Base-by-base conservation (phyloP, 2,797 vertebrate genomes). In the Peromyscus aztecus region DNA sequence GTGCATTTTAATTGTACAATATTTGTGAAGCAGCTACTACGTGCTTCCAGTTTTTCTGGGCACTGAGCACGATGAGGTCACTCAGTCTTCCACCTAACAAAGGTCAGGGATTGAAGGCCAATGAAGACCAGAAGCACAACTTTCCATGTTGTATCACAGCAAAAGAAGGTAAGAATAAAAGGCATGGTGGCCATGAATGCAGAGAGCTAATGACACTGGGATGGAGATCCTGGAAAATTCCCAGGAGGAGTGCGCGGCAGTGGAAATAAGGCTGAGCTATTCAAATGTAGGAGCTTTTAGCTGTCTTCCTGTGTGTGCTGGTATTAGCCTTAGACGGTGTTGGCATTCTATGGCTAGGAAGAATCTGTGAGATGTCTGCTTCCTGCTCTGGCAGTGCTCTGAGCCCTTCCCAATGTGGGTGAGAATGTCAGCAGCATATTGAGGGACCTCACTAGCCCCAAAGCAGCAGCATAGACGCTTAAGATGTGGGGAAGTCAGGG, bases 301-400 rank as follows among this genome's bases (percentile, higher is more conserved):
- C 59, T n/a, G 19, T 2, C 2, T 4, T 46, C 24, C 76, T 27
- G 52, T 1, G 13, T 16, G 37, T 27, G 81, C 29, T 7, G 40
- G 27, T 0, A 0, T 9, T 29, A 82, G 59, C 3, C 57, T 71
- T 10, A 19, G 46, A 46, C 0, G 17, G 52, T 24, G 8, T 2
- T 19, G n/a, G 43, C 27, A 6, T 57, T 75, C 90, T 90, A 9
- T 46, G 17, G 40, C 34, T 14, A 11, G 0, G 34, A 76, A 43
- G 71, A 43, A 43, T 31, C 40, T 19, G 61, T n/a, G 13, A 29
- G 1, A 46, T 46, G 40, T 37, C 55, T 2, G 63, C 43, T 40
- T 76, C 73, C 87, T 59, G 24, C 5, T n/a, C 73, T 27, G 95
- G 76, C 69, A 67, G 19, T 10, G 37, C 23, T 91, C 85, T 0